Evolutionary conservation across 2,888 invertebrate species (phyloP), one percentile per base, ranked within the genome.

Genomic region (Drosophila seclusa): DNA sequence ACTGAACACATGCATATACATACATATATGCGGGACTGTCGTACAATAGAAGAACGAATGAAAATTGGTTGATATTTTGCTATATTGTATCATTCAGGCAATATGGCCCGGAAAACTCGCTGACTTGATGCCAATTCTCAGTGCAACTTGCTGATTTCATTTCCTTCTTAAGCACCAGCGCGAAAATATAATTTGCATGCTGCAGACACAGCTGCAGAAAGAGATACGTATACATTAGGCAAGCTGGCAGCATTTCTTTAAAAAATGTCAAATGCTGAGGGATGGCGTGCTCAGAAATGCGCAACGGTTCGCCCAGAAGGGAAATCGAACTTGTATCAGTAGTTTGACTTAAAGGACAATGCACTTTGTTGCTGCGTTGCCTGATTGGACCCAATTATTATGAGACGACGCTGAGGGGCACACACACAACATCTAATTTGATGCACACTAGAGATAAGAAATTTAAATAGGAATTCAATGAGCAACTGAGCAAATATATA

Each of bases 121-220:
- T 69, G 85, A 77, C 89, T 87, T 89, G 76, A 87, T 85, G 85
- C 85, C 89, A 85, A 87, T 85, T 83, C 73, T 74, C 66, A 73
- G 68, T 67, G 68, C 54, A 76, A 69, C 75, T 75, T 76, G 75
- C 83, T 84, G 87, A 89, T 85, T 85, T 85, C 89, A 85, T 89
- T 85, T 85, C 85, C 85, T 84, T 65, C 70, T 81, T 84, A 85
- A 85, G 85, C 73, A 68, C 42, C 73, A 83, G 65, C 80, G 75
- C 65, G 84, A 78, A 64, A 82, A 80, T 87, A 86, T 87, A 76
- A 89, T 89, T 87, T 84, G 87, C 87, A 89, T 89, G 61, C 68
- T 49, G 65, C 66, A 32, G 38, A 50, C 53, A 32, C 48, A 67
- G 58, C 27, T 50, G 32, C 54, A 32, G 10, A 45, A 45, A 50